Percentiles rank a stretch among this genome's conserved stretches.
These are phyloP conservation scores for Drosophila asahinai DNA, from an alignment of 1,140 invertebrate genomes.

Conservation along the genomic window DNA sequence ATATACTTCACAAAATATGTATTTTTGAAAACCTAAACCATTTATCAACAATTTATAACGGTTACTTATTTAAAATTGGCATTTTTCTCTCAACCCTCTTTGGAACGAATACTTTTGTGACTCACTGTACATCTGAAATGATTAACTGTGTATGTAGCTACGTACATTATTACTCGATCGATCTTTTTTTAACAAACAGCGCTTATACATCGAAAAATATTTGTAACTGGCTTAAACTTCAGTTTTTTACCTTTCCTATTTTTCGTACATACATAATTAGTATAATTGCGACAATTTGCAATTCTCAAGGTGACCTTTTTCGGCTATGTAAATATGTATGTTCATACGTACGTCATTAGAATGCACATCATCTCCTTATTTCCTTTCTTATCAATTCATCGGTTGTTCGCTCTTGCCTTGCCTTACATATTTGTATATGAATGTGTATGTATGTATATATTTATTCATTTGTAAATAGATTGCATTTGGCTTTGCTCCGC, in stretches of 20 bases:
- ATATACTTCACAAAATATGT: too few species aligned
- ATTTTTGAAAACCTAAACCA: too few species aligned
- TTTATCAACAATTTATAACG: too few species aligned
- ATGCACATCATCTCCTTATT: not conserved
- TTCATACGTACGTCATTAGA: constrained; percentile 13
- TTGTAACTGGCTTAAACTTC: constrained; percentile 46
- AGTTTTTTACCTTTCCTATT: constrained; percentile 12
- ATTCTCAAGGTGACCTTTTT: constrained; percentile 13
- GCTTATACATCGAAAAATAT: constrained; percentile 77
- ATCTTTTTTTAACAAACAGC: constrained; percentile 68
- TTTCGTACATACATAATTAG: not conserved
- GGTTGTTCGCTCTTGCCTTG: not conserved
- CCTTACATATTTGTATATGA: constrained; percentile 3
- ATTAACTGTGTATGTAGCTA: constrained; percentile 48
- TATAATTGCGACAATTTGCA: constrained; percentile 8
- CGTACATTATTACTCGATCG: constrained; percentile 15
- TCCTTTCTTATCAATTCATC: not conserved
- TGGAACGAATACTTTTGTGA: too few species aligned
- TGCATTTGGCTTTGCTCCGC: constrained; percentile 59
- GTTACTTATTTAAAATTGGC: too few species aligned
- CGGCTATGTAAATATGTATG: constrained; percentile 1
- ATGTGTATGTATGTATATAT: constrained; percentile 1
- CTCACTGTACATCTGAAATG: constrained; percentile 5
- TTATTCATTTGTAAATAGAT: constrained; percentile 67
- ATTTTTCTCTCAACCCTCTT: too few species aligned